phyloP scores from a whole-genome alignment of 2,888 invertebrate genomes.

The Leptopilina drosophilae region DNA sequence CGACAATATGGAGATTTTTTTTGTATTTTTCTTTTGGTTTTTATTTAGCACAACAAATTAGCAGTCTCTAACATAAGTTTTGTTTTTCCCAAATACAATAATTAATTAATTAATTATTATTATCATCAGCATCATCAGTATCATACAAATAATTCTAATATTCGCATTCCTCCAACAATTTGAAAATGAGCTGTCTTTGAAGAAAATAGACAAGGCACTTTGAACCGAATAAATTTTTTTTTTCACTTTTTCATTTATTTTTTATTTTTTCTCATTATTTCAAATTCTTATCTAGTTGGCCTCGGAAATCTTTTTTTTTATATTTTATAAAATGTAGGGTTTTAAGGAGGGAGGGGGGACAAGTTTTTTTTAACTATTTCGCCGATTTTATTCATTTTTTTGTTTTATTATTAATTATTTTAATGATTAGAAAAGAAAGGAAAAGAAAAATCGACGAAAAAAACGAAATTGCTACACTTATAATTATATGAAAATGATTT shows the following conservation, averaged over 20 bases:
- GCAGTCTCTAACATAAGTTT: conserved; percentile 44
- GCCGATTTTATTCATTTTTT: too few relatives aligned
- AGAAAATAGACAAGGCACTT: conserved; percentile 76
- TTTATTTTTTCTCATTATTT: conserved; percentile 41
- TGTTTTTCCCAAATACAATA: conserved; percentile 39
- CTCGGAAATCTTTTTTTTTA: conserved; percentile 64
- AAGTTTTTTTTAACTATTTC: neutral
- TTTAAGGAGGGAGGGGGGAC: too few relatives aligned
- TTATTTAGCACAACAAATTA: neutral
- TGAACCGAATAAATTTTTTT: conserved; percentile 71
- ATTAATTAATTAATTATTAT: conserved; percentile 50
- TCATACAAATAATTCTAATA: conserved; percentile 66
- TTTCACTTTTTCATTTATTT: conserved; percentile 45
- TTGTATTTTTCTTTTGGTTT: too few relatives aligned
- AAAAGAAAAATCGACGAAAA: too few relatives aligned
- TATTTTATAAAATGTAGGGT: conserved; percentile 19
- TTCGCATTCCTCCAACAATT: conserved; percentile 76
- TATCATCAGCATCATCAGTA: conserved; percentile 45
- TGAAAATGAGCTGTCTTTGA: conserved; percentile 75
- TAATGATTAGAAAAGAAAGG: too few relatives aligned
- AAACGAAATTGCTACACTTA: too few relatives aligned
- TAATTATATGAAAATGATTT: too few relatives aligned
- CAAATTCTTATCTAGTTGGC: conserved; percentile 72
- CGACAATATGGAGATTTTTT: conserved; percentile 32
- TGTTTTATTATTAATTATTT: too few relatives aligned